Evolutionary conservation across 23 tunicate species (phyloP).

Genomic region (Ascidia mentula): DNA sequence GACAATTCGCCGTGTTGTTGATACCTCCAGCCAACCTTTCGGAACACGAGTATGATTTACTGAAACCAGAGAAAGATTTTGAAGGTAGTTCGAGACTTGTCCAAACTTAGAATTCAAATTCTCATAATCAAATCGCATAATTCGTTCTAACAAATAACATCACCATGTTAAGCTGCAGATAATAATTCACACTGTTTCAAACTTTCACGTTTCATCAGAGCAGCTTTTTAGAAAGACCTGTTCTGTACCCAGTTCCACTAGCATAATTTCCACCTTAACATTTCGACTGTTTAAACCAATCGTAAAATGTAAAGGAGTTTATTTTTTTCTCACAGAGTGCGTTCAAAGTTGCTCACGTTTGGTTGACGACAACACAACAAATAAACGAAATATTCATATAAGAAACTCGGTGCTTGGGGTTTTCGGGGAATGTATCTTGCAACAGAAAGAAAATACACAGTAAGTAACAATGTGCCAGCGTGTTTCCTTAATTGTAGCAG

Average conservation of each 20-base stretch:
- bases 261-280: too few relatives aligned
- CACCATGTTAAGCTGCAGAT: too few relatives aligned
- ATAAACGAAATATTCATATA: conserved; percentile 48
- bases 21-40: conserved; percentile 37
- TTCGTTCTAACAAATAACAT: too few relatives aligned
- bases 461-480: not conserved
- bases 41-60: conserved; percentile 30
- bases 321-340: not conserved
- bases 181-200: too few relatives aligned
- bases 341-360: not conserved
- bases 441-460: conserved; percentile 6
- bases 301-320: too few relatives aligned
- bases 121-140: too few relatives aligned
- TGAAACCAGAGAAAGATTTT: conserved; percentile 28
- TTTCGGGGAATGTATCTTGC: conserved; percentile 21
- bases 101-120: too few relatives aligned
- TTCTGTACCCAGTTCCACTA: too few relatives aligned
- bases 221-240: too few relatives aligned
- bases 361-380: conserved; percentile 16
- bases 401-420: conserved; percentile 51
- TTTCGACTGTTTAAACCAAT: too few relatives aligned
- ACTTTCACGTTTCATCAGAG: too few relatives aligned
- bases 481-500: not conserved
- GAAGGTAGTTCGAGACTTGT: conserved; percentile 18
- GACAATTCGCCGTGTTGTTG: conserved; percentile 53